Evolutionary conservation across 2,113 vertebrate genomes (phyloP), one percentile per base, ranked within the genome.

Genomic region (Embiotoca jacksoni): DNA sequence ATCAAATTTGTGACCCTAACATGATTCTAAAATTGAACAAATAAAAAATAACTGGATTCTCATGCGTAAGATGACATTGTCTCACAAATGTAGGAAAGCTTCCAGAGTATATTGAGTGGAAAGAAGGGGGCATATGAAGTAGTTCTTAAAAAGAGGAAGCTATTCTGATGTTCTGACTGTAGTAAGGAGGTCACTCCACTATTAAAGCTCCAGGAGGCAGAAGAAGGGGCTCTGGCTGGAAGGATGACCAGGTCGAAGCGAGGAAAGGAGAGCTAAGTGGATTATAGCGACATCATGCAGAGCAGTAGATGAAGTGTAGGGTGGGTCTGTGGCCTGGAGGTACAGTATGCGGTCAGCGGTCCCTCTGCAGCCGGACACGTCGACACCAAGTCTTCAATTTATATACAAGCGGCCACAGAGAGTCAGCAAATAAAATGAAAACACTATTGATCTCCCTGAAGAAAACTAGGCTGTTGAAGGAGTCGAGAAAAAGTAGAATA

Each of bases 251-350:
- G 59, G 58, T 69, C 14, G 2, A 11, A 57, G 53, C 23, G 74
- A 14, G 50, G 41, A 62, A 85, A 80, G 15, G 16, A 74, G 23
- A 82, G 63, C 59, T 62, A 46, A 78, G 11, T 63, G 75, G 49
- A 59, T 59, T 52, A 76, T 11, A 54, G 52, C 0, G 31, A 68
- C 49, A 56, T 7, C 73, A 63, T 53, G 76, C 68, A 75, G 76
- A 56, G 59, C 32, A 5, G 3, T 16, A 36, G 53, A 74, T 82
- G 54, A 41, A 68, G 32, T 33, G 15, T 4, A 32, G 39, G 31
- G 58, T 39, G 46, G 37, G 37, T 56, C 35, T 13, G n/a, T 63
- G 54, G 71, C 78, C 78, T 49, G 35, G 35, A 64, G 75, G 60
- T 31, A 50, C 23, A 52, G n/a, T 23, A 14, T 60, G 30, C 52